phyloP scores from a whole-genome alignment of 1,140 invertebrate genomes.

The Bombus waltoni region DNA sequence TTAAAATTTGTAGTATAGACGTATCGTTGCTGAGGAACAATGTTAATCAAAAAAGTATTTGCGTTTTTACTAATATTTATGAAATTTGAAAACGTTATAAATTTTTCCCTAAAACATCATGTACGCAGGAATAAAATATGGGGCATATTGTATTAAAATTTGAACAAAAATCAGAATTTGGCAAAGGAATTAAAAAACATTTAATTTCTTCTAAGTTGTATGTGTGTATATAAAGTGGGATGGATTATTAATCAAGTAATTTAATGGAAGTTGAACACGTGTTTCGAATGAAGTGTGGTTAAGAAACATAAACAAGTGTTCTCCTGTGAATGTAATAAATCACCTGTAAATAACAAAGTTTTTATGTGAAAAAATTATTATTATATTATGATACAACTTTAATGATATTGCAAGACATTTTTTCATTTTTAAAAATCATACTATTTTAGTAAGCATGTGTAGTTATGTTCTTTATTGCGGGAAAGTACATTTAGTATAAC shows the following conservation, averaged over 20 bases:
- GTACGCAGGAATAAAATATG: constrained; percentile 65
- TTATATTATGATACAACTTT: constrained; percentile 57
- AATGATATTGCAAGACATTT: constrained; percentile 46
- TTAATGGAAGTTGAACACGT: constrained; percentile 60
- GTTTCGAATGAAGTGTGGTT: constrained; percentile 38
- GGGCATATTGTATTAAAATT: constrained; percentile 66
- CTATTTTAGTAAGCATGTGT: constrained; percentile 49
- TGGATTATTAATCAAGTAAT: constrained; percentile 42
- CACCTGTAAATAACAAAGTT: constrained; percentile 63
- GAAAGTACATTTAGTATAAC: constrained; percentile 37
- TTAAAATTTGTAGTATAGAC: constrained; percentile 65
- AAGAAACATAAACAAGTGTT: constrained; percentile 61
- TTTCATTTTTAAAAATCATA: constrained; percentile 39
- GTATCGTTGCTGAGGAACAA: constrained; percentile 53
- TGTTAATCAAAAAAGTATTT: constrained; percentile 64
- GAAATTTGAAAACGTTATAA: constrained; percentile 46
- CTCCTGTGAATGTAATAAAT: constrained; percentile 59
- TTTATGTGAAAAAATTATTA: constrained; percentile 65
- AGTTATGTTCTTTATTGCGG: constrained; percentile 49
- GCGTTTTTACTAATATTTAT: constrained; percentile 63
- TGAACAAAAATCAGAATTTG: constrained; percentile 39
- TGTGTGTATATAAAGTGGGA: constrained; percentile 44
- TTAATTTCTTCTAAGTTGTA: constrained; percentile 28
- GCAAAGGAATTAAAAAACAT: constrained; percentile 21
- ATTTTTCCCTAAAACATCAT: constrained; percentile 65